Evolutionary conservation across 2,113 vertebrate genomes (phyloP), one percentile per base, ranked within the genome.

Genomic region (Apteryx mantelli): DNA sequence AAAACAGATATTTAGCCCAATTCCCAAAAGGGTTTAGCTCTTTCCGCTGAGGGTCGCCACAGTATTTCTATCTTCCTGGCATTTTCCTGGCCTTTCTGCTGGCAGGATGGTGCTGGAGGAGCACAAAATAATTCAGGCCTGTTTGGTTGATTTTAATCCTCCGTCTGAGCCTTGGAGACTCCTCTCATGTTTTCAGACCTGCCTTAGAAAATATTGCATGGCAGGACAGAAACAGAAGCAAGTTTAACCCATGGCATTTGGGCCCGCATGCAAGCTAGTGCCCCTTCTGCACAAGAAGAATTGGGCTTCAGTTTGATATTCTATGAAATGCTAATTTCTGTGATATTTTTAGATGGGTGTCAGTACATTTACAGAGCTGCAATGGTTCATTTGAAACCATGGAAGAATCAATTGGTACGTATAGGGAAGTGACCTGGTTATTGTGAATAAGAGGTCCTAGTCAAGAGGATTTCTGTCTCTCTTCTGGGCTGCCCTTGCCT

Each of bases 241-340:
- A 58, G 77, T 77, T 26, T 21, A 70, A 81, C 25, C 40, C 0
- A 0, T 20, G 34, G 40, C 34, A 1, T 53, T 48, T 44, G 63
- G 32, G 18, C 3, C 32, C 24, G 21, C 0, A 0, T 52, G 34
- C 50, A 55, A 50, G 6, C 3, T 50, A 28, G 48, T 21, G n/a
- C 15, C 26, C 34, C 26, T 75, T 77, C 53, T 77, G 63, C 71
- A 11, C 53, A 15, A 77, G 48, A 50, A 34, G 60, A 76, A 53
- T 4, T 6, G 6, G 12, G 5, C 8, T 89, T 86, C 34, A 16
- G 7, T 38, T 53, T 82, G 42, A 28, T 63, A 6, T 6, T 77
- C 34, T 8, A 5, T 3, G 9, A 46, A 83, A 64, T 4, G 26
- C 21, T 38, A 3, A 52, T 91, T 69, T 73, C 53, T 52, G 65